Evolutionary conservation across 64 coral and sea anemone species (phyloP).

Genomic region (Porites lutea): DNA sequence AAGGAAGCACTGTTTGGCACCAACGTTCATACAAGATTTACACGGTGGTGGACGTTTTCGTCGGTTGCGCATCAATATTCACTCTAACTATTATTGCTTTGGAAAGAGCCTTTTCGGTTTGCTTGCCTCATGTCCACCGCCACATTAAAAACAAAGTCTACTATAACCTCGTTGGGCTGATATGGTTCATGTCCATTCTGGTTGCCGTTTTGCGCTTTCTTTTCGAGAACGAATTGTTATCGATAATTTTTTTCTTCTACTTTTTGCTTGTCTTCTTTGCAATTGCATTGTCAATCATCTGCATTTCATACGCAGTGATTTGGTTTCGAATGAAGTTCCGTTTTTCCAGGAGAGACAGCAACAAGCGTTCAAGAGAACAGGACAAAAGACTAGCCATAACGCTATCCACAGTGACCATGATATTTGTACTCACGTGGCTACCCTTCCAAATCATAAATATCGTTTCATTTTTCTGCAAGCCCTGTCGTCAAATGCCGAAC

Average conservation of each 20-base stretch:
- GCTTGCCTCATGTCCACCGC: slow-evolving; percentile 80
- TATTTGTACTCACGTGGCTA: slow-evolving; percentile 89
- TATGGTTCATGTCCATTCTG: slow-evolving; percentile 77
- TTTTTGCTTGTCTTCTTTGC: slow-evolving; percentile 75
- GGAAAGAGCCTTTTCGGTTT: slow-evolving; percentile 80
- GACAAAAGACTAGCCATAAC: slow-evolving; percentile 85
- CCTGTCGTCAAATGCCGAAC: slow-evolving; percentile 67
- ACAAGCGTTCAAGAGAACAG: slow-evolving; percentile 64
- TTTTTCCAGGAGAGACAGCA: slow-evolving; percentile 64
- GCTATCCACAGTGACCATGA: slow-evolving; percentile 70
- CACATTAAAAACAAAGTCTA: slow-evolving; percentile 54
- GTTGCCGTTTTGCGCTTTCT: slow-evolving; percentile 67
- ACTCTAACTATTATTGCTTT: slow-evolving; percentile 82
- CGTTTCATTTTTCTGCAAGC: slow-evolving; percentile 79
- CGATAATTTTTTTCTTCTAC: slow-evolving; percentile 84
- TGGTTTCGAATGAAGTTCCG: slow-evolving; percentile 89
- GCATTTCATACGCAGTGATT: slow-evolving; percentile 77
- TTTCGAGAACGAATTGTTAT: slow-evolving; percentile 55
- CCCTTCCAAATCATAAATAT: slow-evolving; percentile 90
- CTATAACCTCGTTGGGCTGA: slow-evolving; percentile 54
- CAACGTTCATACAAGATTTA: slow-evolving; percentile 40
- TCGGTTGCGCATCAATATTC: slow-evolving; percentile 91
- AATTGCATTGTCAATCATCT: slow-evolving; percentile 67
- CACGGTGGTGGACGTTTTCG: slow-evolving; percentile 84
- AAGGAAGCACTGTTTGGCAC: slow-evolving; percentile 36